Evolutionary conservation across 2,113 vertebrate genomes (phyloP).

Genomic region (Hiodon alosoides): DNA sequence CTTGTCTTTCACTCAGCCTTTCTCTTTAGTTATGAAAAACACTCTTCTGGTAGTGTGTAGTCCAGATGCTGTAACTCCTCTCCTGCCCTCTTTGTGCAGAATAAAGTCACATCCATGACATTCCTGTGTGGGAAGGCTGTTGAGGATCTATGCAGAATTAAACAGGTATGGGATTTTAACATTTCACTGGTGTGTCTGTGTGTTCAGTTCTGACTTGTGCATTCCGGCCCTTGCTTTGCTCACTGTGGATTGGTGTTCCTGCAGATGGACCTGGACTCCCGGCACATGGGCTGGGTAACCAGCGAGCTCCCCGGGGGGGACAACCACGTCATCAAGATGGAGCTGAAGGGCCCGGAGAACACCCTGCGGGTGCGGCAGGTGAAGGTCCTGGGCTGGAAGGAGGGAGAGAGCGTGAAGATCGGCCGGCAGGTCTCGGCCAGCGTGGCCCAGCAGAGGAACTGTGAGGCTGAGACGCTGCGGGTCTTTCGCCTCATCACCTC

Average conservation of each 20-base stretch:
- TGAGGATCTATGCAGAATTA: slow-evolving; percentile 96
- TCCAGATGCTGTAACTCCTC: too few relatives aligned
- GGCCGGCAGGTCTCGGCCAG: slow-evolving; percentile 91
- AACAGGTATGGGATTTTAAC: slow-evolving; percentile 71
- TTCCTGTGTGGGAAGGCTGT: slow-evolving; percentile 91
- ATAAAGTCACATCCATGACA: slow-evolving; percentile 96
- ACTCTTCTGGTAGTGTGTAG: not conserved
- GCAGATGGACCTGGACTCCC: slow-evolving; percentile 91
- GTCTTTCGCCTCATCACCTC: slow-evolving; percentile 97
- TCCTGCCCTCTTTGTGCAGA: slow-evolving; percentile 61
- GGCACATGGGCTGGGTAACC: slow-evolving; percentile 97
- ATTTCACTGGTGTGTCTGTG: not conserved
- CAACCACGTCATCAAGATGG: slow-evolving; percentile 92
- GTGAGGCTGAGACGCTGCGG: slow-evolving; percentile 88
- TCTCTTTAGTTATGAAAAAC: not conserved
- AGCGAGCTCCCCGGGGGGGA: slow-evolving; percentile 93
- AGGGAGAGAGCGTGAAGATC: slow-evolving; percentile 93
- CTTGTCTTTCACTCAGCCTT: too few relatives aligned
- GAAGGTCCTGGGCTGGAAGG: slow-evolving; percentile 92
- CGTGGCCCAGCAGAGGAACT: slow-evolving; percentile 93
- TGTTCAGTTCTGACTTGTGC: slow-evolving; percentile 1
- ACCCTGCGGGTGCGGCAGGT: slow-evolving; percentile 94
- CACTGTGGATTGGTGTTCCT: not conserved
- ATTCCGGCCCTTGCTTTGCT: too few relatives aligned
- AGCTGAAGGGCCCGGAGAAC: slow-evolving; percentile 96